Evolutionary conservation across 2,797 vertebrate genomes (phyloP).

Genomic region (Myoxocephalus aenaeus): DNA sequence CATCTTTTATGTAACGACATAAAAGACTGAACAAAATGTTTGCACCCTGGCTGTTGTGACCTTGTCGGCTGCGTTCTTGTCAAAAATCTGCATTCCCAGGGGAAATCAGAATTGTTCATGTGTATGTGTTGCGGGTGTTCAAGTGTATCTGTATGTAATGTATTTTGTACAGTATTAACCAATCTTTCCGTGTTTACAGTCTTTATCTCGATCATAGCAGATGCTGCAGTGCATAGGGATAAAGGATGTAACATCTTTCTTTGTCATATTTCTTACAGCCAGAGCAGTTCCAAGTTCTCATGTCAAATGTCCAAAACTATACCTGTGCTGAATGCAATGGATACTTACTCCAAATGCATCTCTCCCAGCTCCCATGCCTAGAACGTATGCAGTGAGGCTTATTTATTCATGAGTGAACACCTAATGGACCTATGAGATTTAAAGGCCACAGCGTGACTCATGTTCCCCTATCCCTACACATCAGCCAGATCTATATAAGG

Average conservation of each 20-base stretch:
- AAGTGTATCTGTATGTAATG: too few relatives aligned
- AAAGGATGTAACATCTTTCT: not conserved
- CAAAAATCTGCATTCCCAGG: conserved; percentile 23
- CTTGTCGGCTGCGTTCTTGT: conserved; percentile 47
- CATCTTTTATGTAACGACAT: conserved; percentile 34
- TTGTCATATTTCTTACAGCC: not conserved
- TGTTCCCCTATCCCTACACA: conserved; percentile 10
- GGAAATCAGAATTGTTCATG: not conserved
- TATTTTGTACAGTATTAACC: conserved; percentile 8
- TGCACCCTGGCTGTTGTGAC: conserved; percentile 29
- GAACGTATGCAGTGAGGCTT: conserved; percentile 10
- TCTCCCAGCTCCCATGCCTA: not conserved
- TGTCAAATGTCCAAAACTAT: conserved; percentile 3
- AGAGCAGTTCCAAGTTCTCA: not conserved
- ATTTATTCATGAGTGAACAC: conserved; percentile 53
- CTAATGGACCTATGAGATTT: conserved; percentile 33
- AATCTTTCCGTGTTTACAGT: conserved; percentile 9
- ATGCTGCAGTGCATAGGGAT: conserved; percentile 29
- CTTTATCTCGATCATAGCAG: conserved; percentile 31
- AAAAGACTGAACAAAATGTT: conserved; percentile 51
- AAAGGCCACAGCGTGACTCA: conserved; percentile 52
- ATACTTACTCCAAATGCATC: not conserved
- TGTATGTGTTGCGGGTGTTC: not conserved
- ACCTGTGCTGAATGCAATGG: not conserved
- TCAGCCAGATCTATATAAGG: conserved; percentile 13